A percentile compares a stretch with the other conserved stretches of the same genome.
Conservation (phyloP, 1,140 invertebrate genomes). For the Camponotus floridanus region DNA sequence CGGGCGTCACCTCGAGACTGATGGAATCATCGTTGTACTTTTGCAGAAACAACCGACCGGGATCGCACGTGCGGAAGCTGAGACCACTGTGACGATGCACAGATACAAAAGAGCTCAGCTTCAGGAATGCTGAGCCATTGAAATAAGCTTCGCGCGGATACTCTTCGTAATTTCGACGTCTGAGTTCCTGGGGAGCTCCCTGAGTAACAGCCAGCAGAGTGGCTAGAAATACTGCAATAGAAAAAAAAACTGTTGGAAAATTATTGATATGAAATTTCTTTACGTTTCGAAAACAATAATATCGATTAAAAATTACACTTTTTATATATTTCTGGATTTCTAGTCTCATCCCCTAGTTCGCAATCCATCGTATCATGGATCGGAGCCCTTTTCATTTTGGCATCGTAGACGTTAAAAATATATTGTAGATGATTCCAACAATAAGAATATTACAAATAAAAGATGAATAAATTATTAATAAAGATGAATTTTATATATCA, state of each 20-base stretch:
- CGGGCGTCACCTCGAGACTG: constrained; percentile 89
- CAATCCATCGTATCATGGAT: not conserved
- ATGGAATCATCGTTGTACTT: constrained; percentile 89
- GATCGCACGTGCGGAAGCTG: constrained; percentile 93
- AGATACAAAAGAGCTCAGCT: constrained; percentile 89
- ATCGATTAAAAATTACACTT: not conserved
- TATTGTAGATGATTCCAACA: not conserved
- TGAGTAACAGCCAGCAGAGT: constrained; percentile 74
- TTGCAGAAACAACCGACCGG: constrained; percentile 91
- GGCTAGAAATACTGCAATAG: constrained; percentile 77
- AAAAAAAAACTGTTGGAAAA: constrained; percentile 26
- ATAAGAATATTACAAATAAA: constrained; percentile 3
- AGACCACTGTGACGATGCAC: constrained; percentile 92
- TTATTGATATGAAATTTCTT: not conserved
- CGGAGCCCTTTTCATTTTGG: not conserved
- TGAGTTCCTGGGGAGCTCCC: constrained; percentile 72
- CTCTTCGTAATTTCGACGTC: constrained; percentile 69
- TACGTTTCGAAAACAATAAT: not conserved
- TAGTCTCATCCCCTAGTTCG: too few relatives aligned
- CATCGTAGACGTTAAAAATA: not conserved
- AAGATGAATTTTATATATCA: not conserved
- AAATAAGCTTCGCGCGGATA: constrained; percentile 92
- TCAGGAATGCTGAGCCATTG: constrained; percentile 92
- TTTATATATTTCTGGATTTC: not conserved
- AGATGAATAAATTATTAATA: too few relatives aligned